Conservation (phyloP, 2,888 invertebrate genomes). For the Standfussiana lucernea region DNA sequence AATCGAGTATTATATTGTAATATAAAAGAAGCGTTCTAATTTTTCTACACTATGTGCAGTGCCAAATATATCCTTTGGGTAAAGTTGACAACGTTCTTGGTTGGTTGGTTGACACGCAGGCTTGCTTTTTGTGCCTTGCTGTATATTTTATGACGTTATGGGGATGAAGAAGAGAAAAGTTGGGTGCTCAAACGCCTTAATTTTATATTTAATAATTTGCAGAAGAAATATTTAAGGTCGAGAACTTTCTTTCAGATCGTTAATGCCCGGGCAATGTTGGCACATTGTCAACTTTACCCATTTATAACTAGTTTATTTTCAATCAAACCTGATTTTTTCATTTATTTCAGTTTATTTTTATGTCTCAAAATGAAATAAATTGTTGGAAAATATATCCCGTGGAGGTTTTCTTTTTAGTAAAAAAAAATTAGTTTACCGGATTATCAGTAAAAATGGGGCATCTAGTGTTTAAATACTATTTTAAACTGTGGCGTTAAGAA, state of each 20-base stretch:
- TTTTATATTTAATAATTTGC: conserved; percentile 22
- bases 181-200: conserved; percentile 29
- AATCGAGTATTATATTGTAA: conserved; percentile 78
- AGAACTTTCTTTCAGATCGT: background rate
- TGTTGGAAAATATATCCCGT: background rate
- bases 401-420: conserved; percentile 8
- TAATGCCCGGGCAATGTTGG: conserved; percentile 26
- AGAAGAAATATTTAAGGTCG: background rate
- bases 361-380: conserved; percentile 24
- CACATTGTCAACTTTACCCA: conserved; percentile 45
- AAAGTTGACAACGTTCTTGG: conserved; percentile 35
- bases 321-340: conserved; percentile 49
- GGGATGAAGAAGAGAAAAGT: background rate
- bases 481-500: conserved; percentile 51
- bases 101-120: conserved; percentile 30
- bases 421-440: conserved; percentile 21
- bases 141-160: conserved; percentile 26
- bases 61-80: conserved; percentile 77
- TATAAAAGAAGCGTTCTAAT: conserved; percentile 75
- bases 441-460: conserved; percentile 20
- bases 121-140: conserved; percentile 60
- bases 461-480: conserved; percentile 42
- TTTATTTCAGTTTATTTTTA: conserved; percentile 60
- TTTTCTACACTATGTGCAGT: conserved; percentile 78
- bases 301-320: conserved; percentile 56